A percentile compares a stretch with the other conserved stretches of the same genome.
Evolutionary conservation across 2,113 vertebrate genomes (phyloP).

Genomic region (Azemiops feae): DNA sequence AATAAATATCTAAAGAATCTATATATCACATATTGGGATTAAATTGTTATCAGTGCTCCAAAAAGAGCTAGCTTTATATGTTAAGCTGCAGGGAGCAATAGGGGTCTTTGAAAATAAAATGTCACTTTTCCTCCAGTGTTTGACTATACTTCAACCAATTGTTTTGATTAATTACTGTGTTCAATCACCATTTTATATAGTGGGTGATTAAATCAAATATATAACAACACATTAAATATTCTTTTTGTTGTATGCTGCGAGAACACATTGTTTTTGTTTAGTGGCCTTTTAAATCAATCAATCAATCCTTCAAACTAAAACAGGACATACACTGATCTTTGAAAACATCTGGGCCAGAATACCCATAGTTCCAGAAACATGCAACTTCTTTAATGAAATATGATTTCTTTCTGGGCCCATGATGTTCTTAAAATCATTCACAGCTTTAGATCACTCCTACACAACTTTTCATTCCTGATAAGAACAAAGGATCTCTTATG

Average conservation of each 20-base stretch:
- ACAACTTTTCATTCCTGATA: neutral
- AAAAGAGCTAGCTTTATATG: neutral
- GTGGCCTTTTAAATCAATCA: neutral
- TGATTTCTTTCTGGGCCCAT: neutral
- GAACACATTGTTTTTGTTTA: neutral
- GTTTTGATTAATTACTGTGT: neutral
- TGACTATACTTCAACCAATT: neutral
- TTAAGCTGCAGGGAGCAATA: neutral
- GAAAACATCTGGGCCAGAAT: neutral
- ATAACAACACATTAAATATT: neutral
- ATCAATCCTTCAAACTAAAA: neutral
- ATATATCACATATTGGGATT: neutral
- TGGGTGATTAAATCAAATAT: neutral
- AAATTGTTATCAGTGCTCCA: neutral
- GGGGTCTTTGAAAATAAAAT: neutral
- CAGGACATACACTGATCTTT: neutral
- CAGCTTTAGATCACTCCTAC: neutral
- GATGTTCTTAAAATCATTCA: neutral
- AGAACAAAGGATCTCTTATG: neutral
- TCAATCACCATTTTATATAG: neutral
- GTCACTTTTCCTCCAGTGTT: neutral
- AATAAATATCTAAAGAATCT: neutral
- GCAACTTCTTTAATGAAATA: neutral
- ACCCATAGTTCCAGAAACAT: neutral
- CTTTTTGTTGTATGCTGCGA: neutral